Base-by-base conservation (phyloP, 1,140 invertebrate genomes). In the Penaeus vannamei region DNA sequence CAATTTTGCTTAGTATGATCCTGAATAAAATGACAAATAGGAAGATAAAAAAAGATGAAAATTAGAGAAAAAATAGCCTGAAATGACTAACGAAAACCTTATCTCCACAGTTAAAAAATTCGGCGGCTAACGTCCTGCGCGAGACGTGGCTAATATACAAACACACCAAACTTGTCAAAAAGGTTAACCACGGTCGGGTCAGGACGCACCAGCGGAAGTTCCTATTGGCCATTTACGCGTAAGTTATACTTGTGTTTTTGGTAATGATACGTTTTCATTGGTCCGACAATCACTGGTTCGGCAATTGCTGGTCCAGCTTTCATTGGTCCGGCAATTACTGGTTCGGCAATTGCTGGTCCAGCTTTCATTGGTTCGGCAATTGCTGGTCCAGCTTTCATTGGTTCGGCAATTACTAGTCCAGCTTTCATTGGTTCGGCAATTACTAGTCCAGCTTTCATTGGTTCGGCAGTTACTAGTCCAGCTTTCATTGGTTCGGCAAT, bases 81-180 rank as follows among this genome's bases (percentile, higher is more conserved):
- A 72, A 72, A 17, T 29, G 1, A 84, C 81, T 84, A 64, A 84
- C 32, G 14, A 29, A 14, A 36, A 10, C 3, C 77, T 88, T 82
- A 26, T 53, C 86, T 92, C 95, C 95, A 91, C 94, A 99, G 98
- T 94, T 99, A 94, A 99, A 99, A 96, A 99, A 99, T 94, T 97
- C 98, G 91, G 99, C 99, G 91, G 99, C 99, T 87, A 99, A 99
- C 94, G 99, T 99, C 90, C 95, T 99, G 91, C 95, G 99, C 92
- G 99, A 99, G 95, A 99, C 99, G 89, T 99, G 99, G 99, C 95
- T 99, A 92, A 99, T 99, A 93, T 99, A 99, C 94, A 99, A 99
- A 94, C 97, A 99, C 94, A 99, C 99, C 92, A 97, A 99, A 93
- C 95, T 99, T 92, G 98, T 99, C 91, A 99, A 99, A 94, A 96